Evolutionary conservation across 2,797 vertebrate species (phyloP).

Genomic region (Syndactyla subalaris): DNA sequence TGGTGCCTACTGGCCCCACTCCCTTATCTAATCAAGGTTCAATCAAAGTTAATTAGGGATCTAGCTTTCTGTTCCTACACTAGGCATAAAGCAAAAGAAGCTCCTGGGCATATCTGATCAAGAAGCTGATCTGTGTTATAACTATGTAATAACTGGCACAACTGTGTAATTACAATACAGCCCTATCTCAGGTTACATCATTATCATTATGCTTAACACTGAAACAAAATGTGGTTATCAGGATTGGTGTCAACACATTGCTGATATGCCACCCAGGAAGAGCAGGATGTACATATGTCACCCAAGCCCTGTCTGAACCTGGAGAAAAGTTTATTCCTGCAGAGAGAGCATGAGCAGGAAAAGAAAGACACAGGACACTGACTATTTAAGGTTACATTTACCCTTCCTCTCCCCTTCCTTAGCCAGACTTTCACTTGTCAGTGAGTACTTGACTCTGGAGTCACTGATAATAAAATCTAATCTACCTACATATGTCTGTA

Average conservation of each 20-base stretch:
- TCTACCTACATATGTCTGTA: background rate
- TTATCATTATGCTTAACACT: conserved; percentile 59
- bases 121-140: conserved; percentile 69
- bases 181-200: conserved; percentile 72
- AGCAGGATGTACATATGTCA: conserved; percentile 28
- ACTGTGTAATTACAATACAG: conserved; percentile 70
- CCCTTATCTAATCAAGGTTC: conserved; percentile 73
- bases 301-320: background rate
- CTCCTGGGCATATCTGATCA: conserved; percentile 74
- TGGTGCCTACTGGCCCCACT: conserved; percentile 71
- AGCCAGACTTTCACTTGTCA: background rate
- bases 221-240: conserved; percentile 50
- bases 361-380: background rate
- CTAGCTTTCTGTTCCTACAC: conserved; percentile 66
- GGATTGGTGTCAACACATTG: conserved; percentile 60
- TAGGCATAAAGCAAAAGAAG: conserved; percentile 66
- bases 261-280: conserved; percentile 60
- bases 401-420: background rate
- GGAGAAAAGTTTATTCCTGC: background rate
- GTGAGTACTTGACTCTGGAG: background rate
- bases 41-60: conserved; percentile 73
- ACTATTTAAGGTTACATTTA: background rate
- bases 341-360: background rate
- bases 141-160: conserved; percentile 73
- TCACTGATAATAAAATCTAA: background rate